Evolutionary conservation across 1,140 invertebrate genomes (phyloP).

Genomic region (Drosophila leontia): DNA sequence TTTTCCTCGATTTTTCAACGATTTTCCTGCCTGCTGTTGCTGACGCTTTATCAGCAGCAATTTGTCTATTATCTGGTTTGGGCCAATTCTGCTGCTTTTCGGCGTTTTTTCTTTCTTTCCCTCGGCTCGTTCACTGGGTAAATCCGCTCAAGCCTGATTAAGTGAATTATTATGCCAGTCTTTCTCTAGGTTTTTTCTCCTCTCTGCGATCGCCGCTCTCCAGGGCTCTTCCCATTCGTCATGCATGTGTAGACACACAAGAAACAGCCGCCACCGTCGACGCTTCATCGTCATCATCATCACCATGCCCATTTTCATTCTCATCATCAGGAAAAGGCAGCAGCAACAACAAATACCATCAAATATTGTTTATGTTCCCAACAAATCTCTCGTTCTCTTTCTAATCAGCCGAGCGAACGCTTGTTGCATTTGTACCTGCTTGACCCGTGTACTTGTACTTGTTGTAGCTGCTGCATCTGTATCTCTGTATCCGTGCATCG

Average conservation of each 20-base stretch:
- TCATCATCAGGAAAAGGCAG: conserved; percentile 25
- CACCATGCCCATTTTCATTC: conserved; percentile 23
- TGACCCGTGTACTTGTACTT: conserved; percentile 60
- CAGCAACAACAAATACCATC: conserved; percentile 52
- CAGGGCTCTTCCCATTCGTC: conserved; percentile 56
- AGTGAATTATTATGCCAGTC: conserved; percentile 74
- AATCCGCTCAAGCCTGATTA: conserved; percentile 80
- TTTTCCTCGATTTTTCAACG: conserved; percentile 6
- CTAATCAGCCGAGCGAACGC: conserved; percentile 73
- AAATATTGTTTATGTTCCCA: conserved; percentile 82
- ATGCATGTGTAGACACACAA: conserved; percentile 80
- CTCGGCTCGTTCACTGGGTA: conserved; percentile 56
- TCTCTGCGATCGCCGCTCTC: conserved; percentile 12
- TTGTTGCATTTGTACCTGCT: conserved; percentile 83
- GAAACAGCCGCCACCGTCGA: conserved; percentile 51
- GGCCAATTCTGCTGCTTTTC: conserved; percentile 52
- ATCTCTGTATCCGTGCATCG: conserved; percentile 5
- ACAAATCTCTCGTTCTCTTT: conserved; percentile 67
- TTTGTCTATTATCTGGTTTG: conserved; percentile 71
- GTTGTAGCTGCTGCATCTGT: conserved; percentile 29
- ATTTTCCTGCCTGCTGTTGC: conserved; percentile 36
- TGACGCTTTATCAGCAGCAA: conserved; percentile 71
- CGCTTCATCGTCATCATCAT: conserved; percentile 23
- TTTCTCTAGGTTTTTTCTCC: conserved; percentile 13
- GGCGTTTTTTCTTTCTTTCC: not conserved